Percentiles rank a stretch among this genome's conserved stretches.
Evolutionary conservation across 2,888 invertebrate genomes (phyloP).

Genomic region (Chydorus sphaericus): DNA sequence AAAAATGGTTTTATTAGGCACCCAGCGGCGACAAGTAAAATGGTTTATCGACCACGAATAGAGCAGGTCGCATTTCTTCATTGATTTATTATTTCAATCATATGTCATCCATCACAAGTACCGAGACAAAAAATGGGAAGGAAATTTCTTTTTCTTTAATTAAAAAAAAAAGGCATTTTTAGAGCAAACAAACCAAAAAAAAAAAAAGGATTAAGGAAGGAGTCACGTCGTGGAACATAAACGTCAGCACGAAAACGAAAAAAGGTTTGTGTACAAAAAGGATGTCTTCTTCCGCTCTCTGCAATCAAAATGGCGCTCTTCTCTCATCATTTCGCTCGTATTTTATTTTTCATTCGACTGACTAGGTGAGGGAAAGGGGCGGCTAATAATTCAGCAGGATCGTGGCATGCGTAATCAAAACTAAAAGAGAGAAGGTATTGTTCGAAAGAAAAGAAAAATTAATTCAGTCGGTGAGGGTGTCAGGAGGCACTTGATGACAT

Average conservation of each 20-base stretch:
- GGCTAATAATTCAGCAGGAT: no score
- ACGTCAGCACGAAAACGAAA: not conserved
- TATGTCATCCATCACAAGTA: no score
- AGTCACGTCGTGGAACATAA: not conserved
- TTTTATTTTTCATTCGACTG: not conserved
- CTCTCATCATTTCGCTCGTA: not conserved
- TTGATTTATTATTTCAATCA: no score
- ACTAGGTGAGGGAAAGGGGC: not conserved
- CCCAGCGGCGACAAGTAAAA: no score
- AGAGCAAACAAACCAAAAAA: no score
- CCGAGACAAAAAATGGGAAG: no score
- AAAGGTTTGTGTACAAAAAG: not conserved
- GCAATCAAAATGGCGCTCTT: not conserved
- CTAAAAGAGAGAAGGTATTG: not conserved
- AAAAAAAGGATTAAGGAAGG: no score
- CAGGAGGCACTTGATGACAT: not conserved
- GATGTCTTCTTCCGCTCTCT: not conserved
- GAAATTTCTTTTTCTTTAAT: no score
- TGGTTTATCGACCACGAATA: no score
- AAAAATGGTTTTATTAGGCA: no score
- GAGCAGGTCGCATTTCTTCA: no score
- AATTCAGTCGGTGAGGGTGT: not conserved
- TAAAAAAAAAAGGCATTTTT: no score
- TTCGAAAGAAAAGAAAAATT: not conserved
- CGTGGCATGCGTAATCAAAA: not conserved